Conservation (phyloP, 2,113 vertebrate genomes). For the Zeus faber region DNA sequence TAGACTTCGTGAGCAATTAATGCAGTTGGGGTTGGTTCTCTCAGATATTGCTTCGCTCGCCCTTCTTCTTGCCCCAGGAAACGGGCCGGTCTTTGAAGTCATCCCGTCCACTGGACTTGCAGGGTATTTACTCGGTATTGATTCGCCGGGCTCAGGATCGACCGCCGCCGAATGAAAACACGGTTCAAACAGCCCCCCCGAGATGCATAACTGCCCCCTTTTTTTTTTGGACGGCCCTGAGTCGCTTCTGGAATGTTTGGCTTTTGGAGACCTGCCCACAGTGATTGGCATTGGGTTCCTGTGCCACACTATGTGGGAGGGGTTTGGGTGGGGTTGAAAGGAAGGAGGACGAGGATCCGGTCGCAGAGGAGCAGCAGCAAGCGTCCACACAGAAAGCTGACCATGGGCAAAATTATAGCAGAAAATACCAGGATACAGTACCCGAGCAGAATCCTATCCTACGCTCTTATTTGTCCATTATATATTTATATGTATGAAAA, state of each 20-base stretch:
- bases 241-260: slow-evolving; percentile 57
- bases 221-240: slow-evolving; percentile 59
- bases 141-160: slow-evolving; percentile 54
- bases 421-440: neutral
- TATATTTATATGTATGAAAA: too few species aligned
- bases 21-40: slow-evolving; percentile 8
- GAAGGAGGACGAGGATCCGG: slow-evolving; percentile 18
- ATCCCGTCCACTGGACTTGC: slow-evolving; percentile 43
- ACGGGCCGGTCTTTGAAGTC: slow-evolving; percentile 56
- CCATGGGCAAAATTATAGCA: neutral
- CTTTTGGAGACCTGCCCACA: slow-evolving; percentile 40
- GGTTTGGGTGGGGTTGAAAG: slow-evolving; percentile 20
- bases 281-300: slow-evolving; percentile 30
- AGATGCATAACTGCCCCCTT: too few species aligned
- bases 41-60: slow-evolving; percentile 8
- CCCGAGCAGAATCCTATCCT: neutral
- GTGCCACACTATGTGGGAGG: slow-evolving; percentile 36
- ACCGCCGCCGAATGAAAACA: slow-evolving; percentile 57
- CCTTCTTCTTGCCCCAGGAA: slow-evolving; percentile 48
- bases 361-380: slow-evolving; percentile 11
- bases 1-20: slow-evolving; percentile 45
- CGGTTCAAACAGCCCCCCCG: slow-evolving; percentile 49
- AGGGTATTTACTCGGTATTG: slow-evolving; percentile 65
- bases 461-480: neutral
- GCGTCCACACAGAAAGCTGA: slow-evolving; percentile 25